These are phyloP conservation scores for Schrankia costaestrigalis DNA, from an alignment of 2,888 invertebrate species.

Conservation along the genomic window DNA sequence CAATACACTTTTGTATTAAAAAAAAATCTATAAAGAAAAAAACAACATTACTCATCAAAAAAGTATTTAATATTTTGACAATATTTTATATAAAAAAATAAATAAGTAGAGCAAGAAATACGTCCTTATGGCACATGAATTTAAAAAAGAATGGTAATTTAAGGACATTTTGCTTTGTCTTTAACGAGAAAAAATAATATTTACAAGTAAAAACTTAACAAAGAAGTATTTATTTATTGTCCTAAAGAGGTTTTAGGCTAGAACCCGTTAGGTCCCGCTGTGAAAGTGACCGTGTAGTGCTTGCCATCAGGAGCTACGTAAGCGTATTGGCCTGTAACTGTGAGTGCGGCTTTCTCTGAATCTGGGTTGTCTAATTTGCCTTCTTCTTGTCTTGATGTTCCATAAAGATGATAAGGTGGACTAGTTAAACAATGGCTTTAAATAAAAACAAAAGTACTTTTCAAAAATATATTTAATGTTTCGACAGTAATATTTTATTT, in stretches of 20 bases:
- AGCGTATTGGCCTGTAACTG: slow-evolving; percentile 82
- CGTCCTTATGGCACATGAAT: slow-evolving; percentile 70
- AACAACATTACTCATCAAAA: slow-evolving; percentile 1
- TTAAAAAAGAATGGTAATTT: no score
- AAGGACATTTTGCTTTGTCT: no score
- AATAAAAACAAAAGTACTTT: not conserved
- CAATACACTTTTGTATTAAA: no score
- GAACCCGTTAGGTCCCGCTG: slow-evolving; percentile 83
- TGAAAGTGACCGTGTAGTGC: slow-evolving; percentile 82
- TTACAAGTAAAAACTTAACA: slow-evolving; percentile 23
- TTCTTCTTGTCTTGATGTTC: slow-evolving; percentile 83
- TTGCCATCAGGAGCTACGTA: slow-evolving; percentile 85
- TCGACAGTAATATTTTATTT: slow-evolving; percentile 26
- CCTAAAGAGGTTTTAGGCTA: slow-evolving; percentile 77
- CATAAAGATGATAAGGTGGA: no score
- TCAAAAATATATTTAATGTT: slow-evolving; percentile 20
- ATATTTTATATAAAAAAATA: slow-evolving; percentile 35
- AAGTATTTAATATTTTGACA: slow-evolving; percentile 25
- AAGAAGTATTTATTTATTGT: slow-evolving; percentile 40
- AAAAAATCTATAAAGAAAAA: not conserved
- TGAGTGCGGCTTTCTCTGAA: slow-evolving; percentile 82
- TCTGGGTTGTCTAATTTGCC: slow-evolving; percentile 83
- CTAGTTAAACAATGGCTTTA: no score
- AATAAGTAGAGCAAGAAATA: slow-evolving; percentile 57
- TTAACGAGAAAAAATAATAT: no score